Conservation (phyloP, 2,113 vertebrate genomes). For the Pteropus alecto region DNA sequence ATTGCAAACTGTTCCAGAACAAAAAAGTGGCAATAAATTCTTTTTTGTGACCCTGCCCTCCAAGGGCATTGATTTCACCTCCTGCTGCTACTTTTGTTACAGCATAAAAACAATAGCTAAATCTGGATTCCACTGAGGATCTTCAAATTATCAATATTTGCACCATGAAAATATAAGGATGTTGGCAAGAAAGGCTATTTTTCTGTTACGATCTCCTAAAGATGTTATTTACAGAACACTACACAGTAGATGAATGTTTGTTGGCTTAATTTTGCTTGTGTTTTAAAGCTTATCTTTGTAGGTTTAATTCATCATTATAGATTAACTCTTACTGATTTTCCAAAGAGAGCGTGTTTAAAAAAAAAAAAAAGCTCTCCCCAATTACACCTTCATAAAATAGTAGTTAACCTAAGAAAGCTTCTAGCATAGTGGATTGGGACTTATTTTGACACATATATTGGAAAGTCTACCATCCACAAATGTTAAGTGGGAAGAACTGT, state of each 20-base stretch:
- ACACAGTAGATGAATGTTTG: constrained; percentile 74
- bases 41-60: constrained; percentile 92
- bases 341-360: not conserved
- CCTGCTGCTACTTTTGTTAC: constrained; percentile 92
- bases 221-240: constrained; percentile 76
- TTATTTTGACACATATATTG: constrained; percentile 61
- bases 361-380: constrained; percentile 10
- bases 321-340: constrained; percentile 69
- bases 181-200: constrained; percentile 81
- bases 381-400: constrained; percentile 40
- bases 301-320: constrained; percentile 67
- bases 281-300: constrained; percentile 79
- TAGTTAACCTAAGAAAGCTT: constrained; percentile 68
- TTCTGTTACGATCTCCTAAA: constrained; percentile 79
- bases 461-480: constrained; percentile 24
- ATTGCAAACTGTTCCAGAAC: constrained; percentile 96
- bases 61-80: constrained; percentile 94
- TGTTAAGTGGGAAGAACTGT: constrained; percentile 59
- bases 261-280: constrained; percentile 81
- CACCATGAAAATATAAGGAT: constrained; percentile 84
- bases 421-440: constrained; percentile 58
- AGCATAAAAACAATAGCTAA: constrained; percentile 91
- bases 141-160: constrained; percentile 93
- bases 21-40: constrained; percentile 97
- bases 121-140: constrained; percentile 87